Evolutionary conservation across 2,113 vertebrate species (phyloP).

Genomic region (Lycaon pictus): DNA sequence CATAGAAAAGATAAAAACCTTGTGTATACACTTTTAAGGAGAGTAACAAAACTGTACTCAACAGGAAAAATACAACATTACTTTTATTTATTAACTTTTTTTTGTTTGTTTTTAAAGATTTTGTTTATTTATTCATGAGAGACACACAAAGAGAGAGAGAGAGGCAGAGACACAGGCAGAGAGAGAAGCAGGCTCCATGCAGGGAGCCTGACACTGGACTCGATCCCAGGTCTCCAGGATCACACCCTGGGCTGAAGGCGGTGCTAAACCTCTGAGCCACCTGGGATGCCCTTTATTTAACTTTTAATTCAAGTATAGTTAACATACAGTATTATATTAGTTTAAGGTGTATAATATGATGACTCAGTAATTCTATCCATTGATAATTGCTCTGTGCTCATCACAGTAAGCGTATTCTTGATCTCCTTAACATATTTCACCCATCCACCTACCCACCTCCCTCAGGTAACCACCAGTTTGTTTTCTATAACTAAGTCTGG

Average conservation of each 20-base stretch:
- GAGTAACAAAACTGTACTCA: not conserved
- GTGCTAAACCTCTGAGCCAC: too few species aligned
- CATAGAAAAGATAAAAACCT: not conserved
- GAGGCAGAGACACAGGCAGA: too few species aligned
- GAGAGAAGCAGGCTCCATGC: too few species aligned
- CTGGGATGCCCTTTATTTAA: not conserved
- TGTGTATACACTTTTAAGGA: not conserved
- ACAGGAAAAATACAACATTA: not conserved
- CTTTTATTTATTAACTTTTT: not conserved
- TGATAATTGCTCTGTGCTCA: not conserved
- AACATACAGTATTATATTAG: not conserved
- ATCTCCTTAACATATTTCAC: not conserved
- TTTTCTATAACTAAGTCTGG: not conserved
- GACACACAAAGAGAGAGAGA: too few species aligned
- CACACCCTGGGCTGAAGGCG: too few species aligned
- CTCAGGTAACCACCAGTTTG: not conserved
- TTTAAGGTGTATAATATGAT: not conserved
- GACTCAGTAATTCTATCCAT: not conserved
- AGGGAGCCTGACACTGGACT: too few species aligned
- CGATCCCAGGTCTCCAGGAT: too few species aligned
- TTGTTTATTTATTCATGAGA: too few species aligned
- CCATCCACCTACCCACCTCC: too few species aligned
- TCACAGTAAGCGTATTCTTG: not conserved
- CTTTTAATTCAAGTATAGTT: not conserved
- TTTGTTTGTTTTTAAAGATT: too few species aligned